A percentile compares a stretch with the other conserved stretches of the same genome.
These are phyloP conservation scores for Ryuthela nishihirai DNA, from an alignment of 2,888 invertebrate genomes.

Conservation along the genomic window DNA sequence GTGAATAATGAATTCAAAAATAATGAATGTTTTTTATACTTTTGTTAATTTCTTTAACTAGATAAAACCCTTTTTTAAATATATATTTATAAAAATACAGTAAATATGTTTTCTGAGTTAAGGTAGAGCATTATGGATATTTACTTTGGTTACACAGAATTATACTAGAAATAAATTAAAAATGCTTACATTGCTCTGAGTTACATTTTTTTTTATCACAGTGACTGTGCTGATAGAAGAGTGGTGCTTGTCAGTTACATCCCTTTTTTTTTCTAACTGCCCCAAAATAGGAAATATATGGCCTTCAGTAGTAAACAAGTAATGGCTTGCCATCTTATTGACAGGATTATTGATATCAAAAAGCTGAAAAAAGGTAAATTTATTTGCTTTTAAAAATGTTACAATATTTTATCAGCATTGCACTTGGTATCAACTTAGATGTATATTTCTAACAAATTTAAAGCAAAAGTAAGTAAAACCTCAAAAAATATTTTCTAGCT, in stretches of 20 bases:
- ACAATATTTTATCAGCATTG: background rate
- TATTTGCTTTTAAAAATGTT: background rate
- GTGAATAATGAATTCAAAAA: background rate
- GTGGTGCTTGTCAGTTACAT: slow-evolving; percentile 2
- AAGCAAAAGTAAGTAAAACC: no score
- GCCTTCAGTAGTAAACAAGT: slow-evolving; percentile 61
- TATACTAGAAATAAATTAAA: no score
- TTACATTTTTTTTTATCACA: slow-evolving; percentile 11
- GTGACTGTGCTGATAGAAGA: slow-evolving; percentile 4
- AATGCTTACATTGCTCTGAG: slow-evolving; percentile 33
- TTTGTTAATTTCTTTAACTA: background rate
- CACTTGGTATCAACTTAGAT: no score
- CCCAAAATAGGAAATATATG: slow-evolving; percentile 56
- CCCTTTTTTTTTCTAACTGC: slow-evolving; percentile 42
- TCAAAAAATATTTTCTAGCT: no score
- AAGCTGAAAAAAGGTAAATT: slow-evolving; percentile 52
- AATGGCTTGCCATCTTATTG: slow-evolving; percentile 55
- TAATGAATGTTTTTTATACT: background rate
- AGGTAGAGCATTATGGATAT: no score
- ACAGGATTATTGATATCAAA: slow-evolving; percentile 61
- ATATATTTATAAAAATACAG: background rate
- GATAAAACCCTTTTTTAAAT: background rate
- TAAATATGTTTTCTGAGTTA: no score
- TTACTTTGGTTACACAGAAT: no score
- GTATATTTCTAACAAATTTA: no score